Evolutionary conservation across 2,797 vertebrate species (phyloP).

Genomic region (Sphaeramia orbicularis): DNA sequence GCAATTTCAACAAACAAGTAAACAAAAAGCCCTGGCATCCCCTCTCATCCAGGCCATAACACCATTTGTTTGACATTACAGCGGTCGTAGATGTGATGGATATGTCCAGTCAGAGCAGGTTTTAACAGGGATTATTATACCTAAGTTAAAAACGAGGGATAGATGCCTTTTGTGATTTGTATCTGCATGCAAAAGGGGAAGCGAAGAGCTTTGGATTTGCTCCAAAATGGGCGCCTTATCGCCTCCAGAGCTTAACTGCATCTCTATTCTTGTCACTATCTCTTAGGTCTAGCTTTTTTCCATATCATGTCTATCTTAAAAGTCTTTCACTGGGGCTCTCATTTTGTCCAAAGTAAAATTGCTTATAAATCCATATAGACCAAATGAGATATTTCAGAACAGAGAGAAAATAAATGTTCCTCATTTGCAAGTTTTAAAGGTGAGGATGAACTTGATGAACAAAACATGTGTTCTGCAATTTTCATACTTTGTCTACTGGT

Average conservation of each 20-base stretch:
- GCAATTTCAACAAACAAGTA: conserved; percentile 15
- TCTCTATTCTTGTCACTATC: conserved; percentile 39
- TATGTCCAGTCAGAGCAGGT: conserved; percentile 21
- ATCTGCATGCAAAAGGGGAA: conserved; percentile 58
- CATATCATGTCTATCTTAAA: conserved; percentile 20
- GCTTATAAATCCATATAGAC: not conserved
- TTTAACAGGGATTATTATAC: conserved; percentile 54
- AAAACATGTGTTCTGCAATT: too few species aligned
- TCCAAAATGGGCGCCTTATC: conserved; percentile 61
- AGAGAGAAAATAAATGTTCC: not conserved
- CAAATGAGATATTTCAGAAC: not conserved
- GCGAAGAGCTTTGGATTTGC: conserved; percentile 47
- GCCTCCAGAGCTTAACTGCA: conserved; percentile 35
- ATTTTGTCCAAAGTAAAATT: conserved; percentile 10
- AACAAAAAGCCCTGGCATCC: conserved; percentile 24
- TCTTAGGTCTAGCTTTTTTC: conserved; percentile 27
- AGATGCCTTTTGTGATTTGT: conserved; percentile 65
- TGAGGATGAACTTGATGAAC: not conserved
- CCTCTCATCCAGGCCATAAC: conserved; percentile 40
- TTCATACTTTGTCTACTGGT: not conserved
- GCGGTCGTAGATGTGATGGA: conserved; percentile 53
- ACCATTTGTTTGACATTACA: conserved; percentile 58
- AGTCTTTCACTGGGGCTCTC: conserved; percentile 10
- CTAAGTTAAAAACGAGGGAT: conserved; percentile 38
- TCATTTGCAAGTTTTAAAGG: not conserved